phyloP scores from a whole-genome alignment of 35 echinoderm and acorn worm species.

The Apostichopus parvimensis region DNA sequence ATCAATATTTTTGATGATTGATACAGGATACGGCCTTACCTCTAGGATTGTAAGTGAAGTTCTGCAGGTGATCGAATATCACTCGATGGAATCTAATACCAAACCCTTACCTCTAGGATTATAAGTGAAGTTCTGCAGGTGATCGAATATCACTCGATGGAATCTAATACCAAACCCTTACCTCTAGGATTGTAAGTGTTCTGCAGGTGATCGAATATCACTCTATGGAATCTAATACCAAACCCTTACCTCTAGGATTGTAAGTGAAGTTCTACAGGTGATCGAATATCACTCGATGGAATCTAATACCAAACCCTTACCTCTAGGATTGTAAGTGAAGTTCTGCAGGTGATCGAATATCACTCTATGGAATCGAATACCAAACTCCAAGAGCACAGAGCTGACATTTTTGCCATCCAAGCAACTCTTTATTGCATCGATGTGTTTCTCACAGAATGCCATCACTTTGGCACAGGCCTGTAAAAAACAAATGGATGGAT shows the following conservation, averaged over 20 bases:
- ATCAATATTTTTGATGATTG: no score
- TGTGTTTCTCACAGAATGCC: constrained; percentile 82
- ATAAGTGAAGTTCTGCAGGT: no score
- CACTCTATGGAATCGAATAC: constrained; percentile 86
- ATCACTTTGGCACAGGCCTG: constrained; percentile 93
- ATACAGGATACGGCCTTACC: constrained; percentile 48
- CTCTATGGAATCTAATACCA: no score
- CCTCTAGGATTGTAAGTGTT: no score
- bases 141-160: no score
- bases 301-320: no score
- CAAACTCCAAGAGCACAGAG: constrained; percentile 83
- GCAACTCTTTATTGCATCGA: constrained; percentile 69
- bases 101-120: no score
- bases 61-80: constrained; percentile 90
- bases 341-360: constrained; percentile 92
- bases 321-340: constrained; percentile 87
- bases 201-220: no score
- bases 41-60: constrained; percentile 85
- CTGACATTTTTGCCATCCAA: constrained; percentile 96
- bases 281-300: no score
- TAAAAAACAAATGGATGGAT: constrained; percentile 17
- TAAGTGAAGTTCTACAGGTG: no score
- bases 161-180: no score
- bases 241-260: no score
- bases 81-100: constrained; percentile 89